These are phyloP conservation scores for Epinotia bilunana DNA, from an alignment of 2,888 invertebrate species.

Conservation along the genomic window DNA sequence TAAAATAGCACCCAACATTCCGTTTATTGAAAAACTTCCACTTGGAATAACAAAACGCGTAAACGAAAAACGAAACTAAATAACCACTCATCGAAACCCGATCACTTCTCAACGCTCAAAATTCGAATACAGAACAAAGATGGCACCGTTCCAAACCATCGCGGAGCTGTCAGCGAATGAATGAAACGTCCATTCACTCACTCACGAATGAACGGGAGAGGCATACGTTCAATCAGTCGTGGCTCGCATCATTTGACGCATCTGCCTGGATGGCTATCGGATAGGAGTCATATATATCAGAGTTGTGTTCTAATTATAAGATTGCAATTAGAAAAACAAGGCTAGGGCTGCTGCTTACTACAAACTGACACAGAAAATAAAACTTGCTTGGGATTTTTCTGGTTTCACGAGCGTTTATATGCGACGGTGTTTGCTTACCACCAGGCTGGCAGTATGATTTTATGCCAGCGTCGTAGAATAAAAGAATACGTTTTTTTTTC, in stretches of 20 bases:
- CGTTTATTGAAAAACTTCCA: conserved; percentile 17
- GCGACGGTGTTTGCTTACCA: too few relatives aligned
- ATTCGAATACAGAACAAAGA: conserved; percentile 46
- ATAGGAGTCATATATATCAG: conserved; percentile 38
- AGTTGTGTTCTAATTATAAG: conserved; percentile 38
- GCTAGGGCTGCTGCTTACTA: conserved; percentile 4
- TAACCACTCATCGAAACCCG: conserved; percentile 43
- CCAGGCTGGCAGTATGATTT: too few relatives aligned
- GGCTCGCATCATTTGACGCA: conserved; percentile 44
- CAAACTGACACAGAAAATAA: neutral
- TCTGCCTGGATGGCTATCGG: conserved; percentile 41
- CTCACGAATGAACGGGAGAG: conserved; percentile 47
- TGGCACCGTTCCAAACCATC: conserved; percentile 48
- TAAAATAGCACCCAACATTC: conserved; percentile 15
- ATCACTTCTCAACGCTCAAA: conserved; percentile 41
- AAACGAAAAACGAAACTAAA: conserved; percentile 32
- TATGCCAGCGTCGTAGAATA: neutral
- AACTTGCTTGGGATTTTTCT: too few relatives aligned
- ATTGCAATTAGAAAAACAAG: conserved; percentile 33
- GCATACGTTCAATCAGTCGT: conserved; percentile 45
- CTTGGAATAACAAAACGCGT: conserved; percentile 27
- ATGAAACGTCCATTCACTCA: conserved; percentile 55
- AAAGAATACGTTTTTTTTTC: neutral
- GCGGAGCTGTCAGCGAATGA: conserved; percentile 48
- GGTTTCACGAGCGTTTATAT: too few relatives aligned